Evolutionary conservation across 2,888 invertebrate species (phyloP), one percentile per base, ranked within the genome.

Genomic region (Eilema caniola): DNA sequence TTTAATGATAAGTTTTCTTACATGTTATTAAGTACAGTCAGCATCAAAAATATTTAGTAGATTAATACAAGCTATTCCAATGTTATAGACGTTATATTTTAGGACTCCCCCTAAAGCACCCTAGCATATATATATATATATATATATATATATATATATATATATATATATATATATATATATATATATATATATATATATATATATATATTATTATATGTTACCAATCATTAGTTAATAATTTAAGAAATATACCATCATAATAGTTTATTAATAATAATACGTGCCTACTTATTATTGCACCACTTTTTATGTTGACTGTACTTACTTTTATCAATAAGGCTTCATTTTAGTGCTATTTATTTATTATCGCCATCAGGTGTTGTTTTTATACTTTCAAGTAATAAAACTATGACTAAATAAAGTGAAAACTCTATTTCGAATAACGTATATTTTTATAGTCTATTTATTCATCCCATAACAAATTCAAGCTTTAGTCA

Each of bases 1-100:
- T 62, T 24, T 24, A 62, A 41, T 62, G 16, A 20, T 62, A 62
- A 41, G 62, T 31, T 61, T 41, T 31, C 24, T 25, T 41, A 41
- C 16, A 24, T 41, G 33, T 24, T 33, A 62, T 33, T 37, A 8
- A 10, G 16, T 14, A 14, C 16, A 37, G 10, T 41, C 16, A 10
- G 20, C 37, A 16, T 14, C 4, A 41, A 62, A 41, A 10, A 24
- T 37, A n/a, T n/a, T n/a, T n/a, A 37, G 37, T 62, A 20, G 24
- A 41, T 37, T 3, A 2, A 62, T 41, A 14, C 10, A 5, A 62
- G 41, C 3, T 41, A 4, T 16, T 16, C 62, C 8, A 41, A 23
- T 14, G 16, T 16, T 14, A 24, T 59, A 59, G 25, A 59, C 3
- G 25, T 23, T 2, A 8, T 1, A 8, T 0, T 11, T 7, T 41